phyloP scores from a whole-genome alignment of 2,888 invertebrate genomes.

The Xestia c-nigrum region DNA sequence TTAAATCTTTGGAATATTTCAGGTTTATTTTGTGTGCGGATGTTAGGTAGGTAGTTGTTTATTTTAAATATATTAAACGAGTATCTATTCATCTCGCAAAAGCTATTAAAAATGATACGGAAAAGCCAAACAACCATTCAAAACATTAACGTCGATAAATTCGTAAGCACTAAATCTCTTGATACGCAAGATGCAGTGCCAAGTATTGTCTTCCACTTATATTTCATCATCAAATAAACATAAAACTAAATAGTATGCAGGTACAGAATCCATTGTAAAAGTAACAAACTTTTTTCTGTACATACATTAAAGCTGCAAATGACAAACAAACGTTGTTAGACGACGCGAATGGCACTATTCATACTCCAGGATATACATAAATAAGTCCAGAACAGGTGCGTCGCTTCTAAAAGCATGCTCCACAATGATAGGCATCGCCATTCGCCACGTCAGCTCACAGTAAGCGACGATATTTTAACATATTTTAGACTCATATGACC shows the following conservation, averaged over 20 bases:
- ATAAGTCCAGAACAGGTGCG: constrained; percentile 83
- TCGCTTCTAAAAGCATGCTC: constrained; percentile 73
- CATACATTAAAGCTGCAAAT: constrained; percentile 61
- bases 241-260: not conserved
- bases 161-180: not conserved
- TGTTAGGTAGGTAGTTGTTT: constrained; percentile 10
- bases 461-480: constrained; percentile 74
- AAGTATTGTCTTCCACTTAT: not conserved
- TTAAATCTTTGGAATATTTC: constrained; percentile 31
- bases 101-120: constrained; percentile 8
- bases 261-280: not conserved
- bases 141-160: not conserved
- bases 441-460: constrained; percentile 69
- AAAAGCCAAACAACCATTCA: not conserved
- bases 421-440: constrained; percentile 78
- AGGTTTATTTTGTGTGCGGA: constrained; percentile 25
- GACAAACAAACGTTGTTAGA: constrained; percentile 71
- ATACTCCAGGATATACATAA: constrained; percentile 76
- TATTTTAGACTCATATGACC: constrained; percentile 73
- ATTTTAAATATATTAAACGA: constrained; percentile 10
- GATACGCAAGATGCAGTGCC: not conserved
- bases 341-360: constrained; percentile 68
- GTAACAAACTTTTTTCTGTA: constrained; percentile 11
- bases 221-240: constrained; percentile 12
- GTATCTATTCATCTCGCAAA: not conserved